Percentiles rank a stretch among this genome's conserved stretches.
Conservation (phyloP, 2,113 vertebrate species). For the Melanerpes formicivorus region DNA sequence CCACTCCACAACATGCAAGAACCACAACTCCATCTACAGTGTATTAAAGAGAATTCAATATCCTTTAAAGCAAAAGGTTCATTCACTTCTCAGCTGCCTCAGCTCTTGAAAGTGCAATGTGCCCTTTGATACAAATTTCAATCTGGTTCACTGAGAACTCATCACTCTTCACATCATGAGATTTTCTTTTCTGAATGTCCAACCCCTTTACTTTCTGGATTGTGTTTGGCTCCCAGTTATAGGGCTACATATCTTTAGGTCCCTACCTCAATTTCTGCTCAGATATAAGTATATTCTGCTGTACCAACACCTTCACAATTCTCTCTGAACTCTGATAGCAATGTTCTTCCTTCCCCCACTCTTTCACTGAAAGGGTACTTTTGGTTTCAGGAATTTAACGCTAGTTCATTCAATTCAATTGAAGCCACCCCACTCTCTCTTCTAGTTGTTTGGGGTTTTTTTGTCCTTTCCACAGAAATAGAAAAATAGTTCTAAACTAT, state of each 20-base stretch:
- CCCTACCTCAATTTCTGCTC: not conserved
- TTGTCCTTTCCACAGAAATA: not conserved
- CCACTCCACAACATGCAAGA: not conserved
- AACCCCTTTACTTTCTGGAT: not conserved
- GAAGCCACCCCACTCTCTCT: not conserved
- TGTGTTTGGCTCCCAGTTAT: not conserved
- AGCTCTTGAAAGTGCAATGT: not conserved
- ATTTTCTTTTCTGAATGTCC: not conserved
- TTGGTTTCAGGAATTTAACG: not conserved
- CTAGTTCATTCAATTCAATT: not conserved
- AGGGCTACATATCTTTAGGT: not conserved
- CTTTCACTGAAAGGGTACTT: not conserved
- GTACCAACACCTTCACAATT: not conserved
- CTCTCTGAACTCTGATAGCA: not conserved
- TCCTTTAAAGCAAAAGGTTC: not conserved
- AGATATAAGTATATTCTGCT: not conserved
- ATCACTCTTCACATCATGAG: accelerated
- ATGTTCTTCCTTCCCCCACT: not conserved
- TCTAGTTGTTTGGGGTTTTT: not conserved
- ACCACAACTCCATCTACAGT: not conserved
- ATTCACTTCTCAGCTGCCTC: not conserved
- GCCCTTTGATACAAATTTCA: not conserved
- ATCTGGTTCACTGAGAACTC: not conserved
- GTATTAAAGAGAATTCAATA: not conserved
- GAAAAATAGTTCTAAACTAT: not conserved